Conservation (phyloP, 2,888 invertebrate genomes). For the Andrena chrysosceles region DNA sequence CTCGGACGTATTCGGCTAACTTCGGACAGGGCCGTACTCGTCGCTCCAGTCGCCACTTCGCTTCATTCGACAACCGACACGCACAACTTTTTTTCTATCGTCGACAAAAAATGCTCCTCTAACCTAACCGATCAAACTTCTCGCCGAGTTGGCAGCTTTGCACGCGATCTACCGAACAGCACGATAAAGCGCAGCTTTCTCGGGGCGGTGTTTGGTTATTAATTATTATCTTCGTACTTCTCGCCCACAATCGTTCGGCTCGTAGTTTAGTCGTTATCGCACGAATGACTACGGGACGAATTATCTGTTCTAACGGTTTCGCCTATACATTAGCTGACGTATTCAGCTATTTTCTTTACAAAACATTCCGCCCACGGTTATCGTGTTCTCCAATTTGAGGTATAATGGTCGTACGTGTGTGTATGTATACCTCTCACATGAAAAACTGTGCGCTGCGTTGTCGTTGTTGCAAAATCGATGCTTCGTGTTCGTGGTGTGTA, state of each 20-base stretch:
- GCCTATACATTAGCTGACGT: too few species aligned
- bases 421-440: too few species aligned
- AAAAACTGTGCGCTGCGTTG: too few species aligned
- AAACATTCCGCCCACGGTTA: too few species aligned
- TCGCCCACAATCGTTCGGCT: neutral
- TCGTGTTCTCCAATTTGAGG: too few species aligned
- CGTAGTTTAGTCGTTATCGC: too few species aligned
- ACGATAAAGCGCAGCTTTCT: neutral
- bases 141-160: neutral
- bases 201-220: neutral
- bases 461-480: too few species aligned
- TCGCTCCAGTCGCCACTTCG: conserved; percentile 37
- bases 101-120: neutral
- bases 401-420: too few species aligned
- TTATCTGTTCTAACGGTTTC: too few species aligned
- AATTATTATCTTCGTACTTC: neutral
- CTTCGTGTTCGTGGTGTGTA: too few species aligned
- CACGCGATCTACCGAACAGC: neutral
- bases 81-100: neutral
- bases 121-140: neutral
- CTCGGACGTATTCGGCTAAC: conserved; percentile 62
- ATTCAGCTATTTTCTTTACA: too few species aligned
- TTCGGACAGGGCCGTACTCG: conserved; percentile 65
- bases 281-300: too few species aligned
- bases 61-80: neutral